Evolutionary conservation across 1,140 invertebrate genomes (phyloP), one percentile per base, ranked within the genome.

Genomic region (Cardiocondyla obscurior): DNA sequence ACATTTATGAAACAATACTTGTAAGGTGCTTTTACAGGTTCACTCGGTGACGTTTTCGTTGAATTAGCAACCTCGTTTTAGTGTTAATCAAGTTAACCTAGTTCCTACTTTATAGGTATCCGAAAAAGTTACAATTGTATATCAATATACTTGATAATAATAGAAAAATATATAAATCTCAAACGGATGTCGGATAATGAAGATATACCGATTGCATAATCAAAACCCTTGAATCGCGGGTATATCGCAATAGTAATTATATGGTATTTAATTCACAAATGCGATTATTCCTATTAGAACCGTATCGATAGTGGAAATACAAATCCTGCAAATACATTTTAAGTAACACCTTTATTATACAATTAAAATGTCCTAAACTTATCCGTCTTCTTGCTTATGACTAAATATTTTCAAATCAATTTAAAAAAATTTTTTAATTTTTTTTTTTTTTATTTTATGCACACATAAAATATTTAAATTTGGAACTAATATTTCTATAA

Each of bases 21-120:
- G 0, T 49, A n/a, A n/a, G n/a, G n/a, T 64, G 46, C 53, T 79
- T 53, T 65, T 7, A 28, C 44, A 33, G 0, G 5, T 51, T 53
- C 42, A 67, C 53, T 77, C 19, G 30, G n/a, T 12, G 30, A 51
- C 30, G 0, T 64, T 44, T 49, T 65, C 14, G 3, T 36, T 39
- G 22, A 33, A 14, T 69, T 42, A 53, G 16, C 5, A 76, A 60
- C 28, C 46, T 53, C 28, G n/a, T 67, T 39, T 16, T 22, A 10
- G 7, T 22, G 25, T 69, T 51, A 79, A 69, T 79, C 12, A 69
- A 42, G 12, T 79, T 79, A 79, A 79, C 62, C 46, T 53, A 79
- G 33, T 69, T 79, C 42, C 55, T 69, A 12, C 12, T 53, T 53
- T 25, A 25, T n/a, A 12, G 14, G 42, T 55, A 53, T 4, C 33